Conservation (phyloP, 2,888 invertebrate species). For the Xanthorhoe spadicearia region DNA sequence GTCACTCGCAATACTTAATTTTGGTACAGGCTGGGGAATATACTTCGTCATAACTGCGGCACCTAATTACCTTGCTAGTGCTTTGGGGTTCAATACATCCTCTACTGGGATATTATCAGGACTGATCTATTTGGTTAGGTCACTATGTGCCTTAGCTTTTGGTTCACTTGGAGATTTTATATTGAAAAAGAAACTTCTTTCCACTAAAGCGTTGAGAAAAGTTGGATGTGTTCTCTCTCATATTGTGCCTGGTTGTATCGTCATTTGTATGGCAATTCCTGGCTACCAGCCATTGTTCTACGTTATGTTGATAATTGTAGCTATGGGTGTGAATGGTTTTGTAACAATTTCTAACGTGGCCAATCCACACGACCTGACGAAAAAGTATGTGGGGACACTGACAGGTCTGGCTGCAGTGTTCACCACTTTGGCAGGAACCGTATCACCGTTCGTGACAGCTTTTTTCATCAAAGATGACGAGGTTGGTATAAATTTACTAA, state of each 20-base stretch:
- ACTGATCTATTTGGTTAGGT: conserved; percentile 43
- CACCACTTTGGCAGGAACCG: conserved; percentile 83
- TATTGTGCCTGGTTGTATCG: conserved; percentile 45
- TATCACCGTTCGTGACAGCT: conserved; percentile 86
- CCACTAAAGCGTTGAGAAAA: conserved; percentile 27
- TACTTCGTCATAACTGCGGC: conserved; percentile 78
- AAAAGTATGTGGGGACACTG: conserved; percentile 87
- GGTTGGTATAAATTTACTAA: conserved; percentile 44
- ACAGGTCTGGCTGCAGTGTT: conserved; percentile 87
- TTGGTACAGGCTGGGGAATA: conserved; percentile 87
- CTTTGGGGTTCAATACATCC: conserved; percentile 81
- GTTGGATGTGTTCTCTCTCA: conserved; percentile 66
- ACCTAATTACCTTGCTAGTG: conserved; percentile 87
- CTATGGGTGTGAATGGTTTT: conserved; percentile 81
- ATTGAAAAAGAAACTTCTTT: conserved; percentile 37
- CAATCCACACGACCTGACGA: conserved; percentile 86
- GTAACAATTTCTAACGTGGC: conserved; percentile 74
- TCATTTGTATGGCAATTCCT: conserved; percentile 54
- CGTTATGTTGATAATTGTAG: conserved; percentile 80
- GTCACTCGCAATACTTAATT: conserved; percentile 83
- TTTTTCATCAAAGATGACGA: conserved; percentile 70
- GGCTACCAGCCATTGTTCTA: conserved; percentile 51
- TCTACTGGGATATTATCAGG: conserved; percentile 46
- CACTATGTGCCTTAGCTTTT: conserved; percentile 37
- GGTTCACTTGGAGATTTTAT: conserved; percentile 53